phyloP scores from a whole-genome alignment of 2,797 vertebrate genomes.

The Sebastes diaconus region DNA sequence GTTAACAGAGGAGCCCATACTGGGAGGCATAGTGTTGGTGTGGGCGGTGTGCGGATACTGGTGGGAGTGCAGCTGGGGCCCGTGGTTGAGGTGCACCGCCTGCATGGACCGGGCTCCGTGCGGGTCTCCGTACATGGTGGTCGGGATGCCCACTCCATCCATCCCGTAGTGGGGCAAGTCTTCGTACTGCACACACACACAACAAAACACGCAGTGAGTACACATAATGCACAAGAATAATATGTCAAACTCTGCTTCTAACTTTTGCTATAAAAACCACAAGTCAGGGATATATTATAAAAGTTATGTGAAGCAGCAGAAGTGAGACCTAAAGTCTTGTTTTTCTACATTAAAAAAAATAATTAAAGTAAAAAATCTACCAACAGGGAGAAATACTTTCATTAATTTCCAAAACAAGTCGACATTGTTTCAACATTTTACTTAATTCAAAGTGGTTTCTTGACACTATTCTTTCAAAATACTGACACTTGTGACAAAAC shows the following conservation, averaged over 20 bases:
- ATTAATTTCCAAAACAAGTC: neutral
- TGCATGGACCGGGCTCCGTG: slow-evolving; percentile 98
- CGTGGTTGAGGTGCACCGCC: slow-evolving; percentile 98
- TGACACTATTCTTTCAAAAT: neutral
- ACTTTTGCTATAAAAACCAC: slow-evolving; percentile 6
- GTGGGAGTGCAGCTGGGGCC: slow-evolving; percentile 96
- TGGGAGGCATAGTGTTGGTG: slow-evolving; percentile 96
- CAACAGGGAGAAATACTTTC: neutral
- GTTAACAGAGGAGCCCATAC: slow-evolving; percentile 99
- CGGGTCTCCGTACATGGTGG: slow-evolving; percentile 98
- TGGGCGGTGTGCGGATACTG: slow-evolving; percentile 98
- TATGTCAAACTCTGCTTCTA: neutral
- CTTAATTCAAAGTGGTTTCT: neutral
- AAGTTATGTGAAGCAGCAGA: neutral
- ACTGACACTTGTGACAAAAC: neutral
- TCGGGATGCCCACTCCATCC: slow-evolving; percentile 98
- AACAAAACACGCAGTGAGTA: slow-evolving; percentile 47
- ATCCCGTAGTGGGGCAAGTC: slow-evolving; percentile 98
- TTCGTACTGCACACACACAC: slow-evolving; percentile 93
- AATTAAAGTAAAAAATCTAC: neutral
- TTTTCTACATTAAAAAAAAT: neutral
- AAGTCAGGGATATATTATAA: neutral
- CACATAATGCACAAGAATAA: neutral
- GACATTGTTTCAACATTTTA: slow-evolving; percentile 1
- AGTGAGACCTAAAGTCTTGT: neutral